These are phyloP conservation scores for Xiphias gladius DNA, from an alignment of 2,113 vertebrate species.

Conservation along the genomic window DNA sequence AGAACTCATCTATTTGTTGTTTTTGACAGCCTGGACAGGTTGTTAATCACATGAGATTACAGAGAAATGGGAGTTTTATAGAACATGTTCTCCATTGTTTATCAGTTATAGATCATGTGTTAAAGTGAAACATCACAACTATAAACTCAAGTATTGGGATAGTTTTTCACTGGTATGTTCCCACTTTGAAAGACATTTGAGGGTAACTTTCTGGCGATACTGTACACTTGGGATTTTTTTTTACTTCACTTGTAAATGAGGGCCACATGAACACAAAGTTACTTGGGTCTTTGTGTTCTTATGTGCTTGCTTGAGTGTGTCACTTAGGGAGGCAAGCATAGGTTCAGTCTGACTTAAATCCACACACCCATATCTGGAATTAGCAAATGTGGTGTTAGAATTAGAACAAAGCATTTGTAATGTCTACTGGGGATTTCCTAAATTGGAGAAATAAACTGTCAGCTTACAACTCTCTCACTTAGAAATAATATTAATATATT, in stretches of 20 bases:
- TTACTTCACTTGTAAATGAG: neutral
- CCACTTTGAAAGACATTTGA: neutral
- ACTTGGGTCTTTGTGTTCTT: too few species aligned
- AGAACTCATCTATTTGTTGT: slow-evolving; percentile 15
- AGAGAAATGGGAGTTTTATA: neutral
- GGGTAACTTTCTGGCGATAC: neutral
- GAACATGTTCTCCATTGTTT: neutral
- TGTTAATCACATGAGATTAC: slow-evolving; percentile 9
- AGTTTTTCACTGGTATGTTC: neutral
- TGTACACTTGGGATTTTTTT: neutral
- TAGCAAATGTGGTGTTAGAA: neutral
- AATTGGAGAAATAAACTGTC: too few species aligned
- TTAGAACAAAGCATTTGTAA: neutral
- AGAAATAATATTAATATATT: too few species aligned
- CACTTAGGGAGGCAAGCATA: neutral
- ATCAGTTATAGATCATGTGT: neutral
- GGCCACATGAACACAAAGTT: neutral
- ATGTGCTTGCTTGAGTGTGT: neutral
- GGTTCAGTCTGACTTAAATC: slow-evolving; percentile 40
- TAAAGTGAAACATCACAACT: neutral
- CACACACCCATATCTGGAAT: slow-evolving; percentile 22
- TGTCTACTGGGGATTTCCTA: neutral
- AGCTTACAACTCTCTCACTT: too few species aligned
- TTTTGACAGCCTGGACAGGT: neutral
- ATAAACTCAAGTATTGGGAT: neutral